Evolutionary conservation across 1,140 invertebrate genomes (phyloP), one percentile per base, ranked within the genome.

Genomic region (Drosophila sechellia): DNA sequence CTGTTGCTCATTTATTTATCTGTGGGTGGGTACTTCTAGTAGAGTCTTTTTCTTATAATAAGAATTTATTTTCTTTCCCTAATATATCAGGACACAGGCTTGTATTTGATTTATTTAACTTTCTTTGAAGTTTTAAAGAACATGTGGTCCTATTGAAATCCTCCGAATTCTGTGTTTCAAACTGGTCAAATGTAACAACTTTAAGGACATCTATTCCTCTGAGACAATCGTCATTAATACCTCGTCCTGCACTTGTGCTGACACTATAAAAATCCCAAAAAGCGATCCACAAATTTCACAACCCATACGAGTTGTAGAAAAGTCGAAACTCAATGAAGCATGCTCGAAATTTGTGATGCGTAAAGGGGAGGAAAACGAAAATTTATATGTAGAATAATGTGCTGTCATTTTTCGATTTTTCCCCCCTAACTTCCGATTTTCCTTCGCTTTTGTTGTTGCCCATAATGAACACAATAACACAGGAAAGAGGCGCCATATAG

Each of bases 271-370:
- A 78, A 57, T 70, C 52, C 63, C 78, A 65, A 66, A 78, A 59
- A 63, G 42, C 77, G 20, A 52, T 70, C 65, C 54, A 53, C 8
- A 39, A 50, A 48, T 50, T 55, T 12, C 39, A 54, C 37, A 65
- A 42, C 49, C 34, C 31, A 71, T 46, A 64, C 45, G 57, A 46
- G 58, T 59, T 35, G 43, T 49, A 63, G 61, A 46, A 52, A 78
- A 77, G 72, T 90, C 65, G 43, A 81, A 89, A 87, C 48, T 89
- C 83, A 89, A 79, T 84, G 83, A 87, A 89, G 79, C 84, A 84
- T 84, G 85, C 50, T 66, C 52, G 72, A 73, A 84, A 73, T 78
- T 79, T 77, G 45, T 78, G 79, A 87, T 76, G 79, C 83, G 83
- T 90, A 45, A 89, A 80, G 56, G 57, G 48, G 60, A 73, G 45